Evolutionary conservation across 2,888 invertebrate species (phyloP).

Genomic region (Bombylius discolor): DNA sequence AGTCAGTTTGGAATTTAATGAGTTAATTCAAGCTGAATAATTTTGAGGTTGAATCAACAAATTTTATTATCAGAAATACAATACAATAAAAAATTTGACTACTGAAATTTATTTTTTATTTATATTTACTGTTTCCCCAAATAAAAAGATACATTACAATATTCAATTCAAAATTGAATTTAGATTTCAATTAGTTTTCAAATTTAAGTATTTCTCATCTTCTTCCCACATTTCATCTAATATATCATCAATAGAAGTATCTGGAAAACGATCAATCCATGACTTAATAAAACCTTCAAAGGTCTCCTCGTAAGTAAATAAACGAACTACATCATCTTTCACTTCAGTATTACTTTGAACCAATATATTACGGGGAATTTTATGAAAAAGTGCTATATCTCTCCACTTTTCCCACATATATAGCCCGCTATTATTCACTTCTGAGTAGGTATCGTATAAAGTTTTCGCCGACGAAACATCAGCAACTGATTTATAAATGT

Average conservation of each 20-base stretch:
- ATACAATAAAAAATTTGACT: too few relatives aligned
- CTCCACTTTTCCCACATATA: conserved; percentile 75
- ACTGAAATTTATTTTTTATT: too few relatives aligned
- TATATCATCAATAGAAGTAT: conserved; percentile 42
- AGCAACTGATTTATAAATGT: conserved; percentile 74
- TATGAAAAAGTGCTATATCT: conserved; percentile 73
- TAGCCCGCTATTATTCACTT: conserved; percentile 46
- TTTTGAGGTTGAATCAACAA: too few relatives aligned
- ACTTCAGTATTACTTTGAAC: conserved; percentile 74
- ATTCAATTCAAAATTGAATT: too few relatives aligned
- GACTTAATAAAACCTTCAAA: conserved; percentile 71
- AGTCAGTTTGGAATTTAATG: too few relatives aligned
- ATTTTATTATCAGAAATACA: too few relatives aligned
- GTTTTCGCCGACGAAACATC: conserved; percentile 60
- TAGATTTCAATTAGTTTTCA: too few relatives aligned
- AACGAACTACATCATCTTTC: conserved; percentile 41
- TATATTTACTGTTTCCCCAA: too few relatives aligned
- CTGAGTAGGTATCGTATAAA: conserved; percentile 65
- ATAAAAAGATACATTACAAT: too few relatives aligned
- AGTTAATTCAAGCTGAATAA: too few relatives aligned
- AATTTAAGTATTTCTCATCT: conserved; percentile 43
- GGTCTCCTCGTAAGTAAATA: conserved; percentile 63
- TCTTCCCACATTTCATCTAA: conserved; percentile 51
- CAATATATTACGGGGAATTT: conserved; percentile 82
- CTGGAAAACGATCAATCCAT: conserved; percentile 71